phyloP scores from a whole-genome alignment of 2,797 vertebrate genomes.

The Xiphophorus birchmanni region DNA sequence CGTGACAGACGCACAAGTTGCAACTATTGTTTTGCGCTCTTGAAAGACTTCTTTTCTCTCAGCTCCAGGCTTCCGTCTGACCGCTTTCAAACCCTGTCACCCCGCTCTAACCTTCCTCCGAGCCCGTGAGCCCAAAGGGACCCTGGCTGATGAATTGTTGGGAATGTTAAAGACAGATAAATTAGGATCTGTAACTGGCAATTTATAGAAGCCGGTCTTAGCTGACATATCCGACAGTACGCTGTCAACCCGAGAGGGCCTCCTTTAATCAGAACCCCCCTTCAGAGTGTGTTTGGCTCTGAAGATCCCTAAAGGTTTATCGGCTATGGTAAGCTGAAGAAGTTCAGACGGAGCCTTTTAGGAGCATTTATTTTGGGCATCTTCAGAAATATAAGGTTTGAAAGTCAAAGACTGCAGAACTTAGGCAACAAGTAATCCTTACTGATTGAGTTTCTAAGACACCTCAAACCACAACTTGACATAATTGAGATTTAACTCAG shows the following conservation, averaged over 20 bases:
- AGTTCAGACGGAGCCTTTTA: conserved; percentile 22
- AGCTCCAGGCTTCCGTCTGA: conserved; percentile 18
- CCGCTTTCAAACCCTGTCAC: conserved; percentile 5
- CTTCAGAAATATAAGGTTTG: background rate
- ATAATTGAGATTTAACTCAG: background rate
- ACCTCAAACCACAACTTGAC: background rate
- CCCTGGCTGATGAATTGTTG: conserved; percentile 32
- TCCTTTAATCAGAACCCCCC: conserved; percentile 46
- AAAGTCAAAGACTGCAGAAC: conserved; percentile 6
- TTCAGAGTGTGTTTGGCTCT: conserved; percentile 26
- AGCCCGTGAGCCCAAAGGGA: conserved; percentile 13
- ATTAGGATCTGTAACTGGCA: conserved; percentile 66
- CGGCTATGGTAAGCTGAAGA: conserved; percentile 10
- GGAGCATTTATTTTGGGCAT: conserved; percentile 2
- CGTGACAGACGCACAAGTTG: conserved; percentile 34
- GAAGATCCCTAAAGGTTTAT: conserved; percentile 45
- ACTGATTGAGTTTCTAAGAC: background rate
- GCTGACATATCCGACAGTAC: conserved; percentile 55
- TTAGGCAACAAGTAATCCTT: background rate
- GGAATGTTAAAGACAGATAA: conserved; percentile 64
- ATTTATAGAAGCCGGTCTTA: conserved; percentile 44
- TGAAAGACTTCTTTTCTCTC: conserved; percentile 5
- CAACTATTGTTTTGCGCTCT: conserved; percentile 13
- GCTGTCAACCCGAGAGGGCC: conserved; percentile 37
- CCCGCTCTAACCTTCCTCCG: conserved; percentile 40